Base-by-base conservation (phyloP, 2,888 invertebrate species). In the Tachina lurida region DNA sequence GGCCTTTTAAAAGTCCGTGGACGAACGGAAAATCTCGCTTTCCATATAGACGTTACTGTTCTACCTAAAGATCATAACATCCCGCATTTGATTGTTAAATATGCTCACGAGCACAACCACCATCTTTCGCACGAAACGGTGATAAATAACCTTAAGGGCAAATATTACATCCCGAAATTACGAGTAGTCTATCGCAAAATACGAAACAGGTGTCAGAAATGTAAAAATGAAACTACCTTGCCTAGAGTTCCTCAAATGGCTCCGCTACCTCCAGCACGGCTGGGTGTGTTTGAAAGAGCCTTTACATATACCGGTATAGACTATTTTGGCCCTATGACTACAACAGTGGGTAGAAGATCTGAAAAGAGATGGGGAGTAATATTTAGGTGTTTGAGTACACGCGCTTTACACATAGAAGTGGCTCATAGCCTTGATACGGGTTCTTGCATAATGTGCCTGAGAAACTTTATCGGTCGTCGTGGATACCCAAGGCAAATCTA, bases 31-130 rank as follows among this genome's bases (percentile, higher is more conserved):
- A 39, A 68, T 39, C 63, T 87, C 7, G 62, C 63, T 52, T 79
- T 62, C 43, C 47, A 63, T 22, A 22, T 49, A 10, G 68, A 80
- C 45, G 41, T 56, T 2, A 87, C 52, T 39, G 71, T 84, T 31
- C 45, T 84, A 15, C 87, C 87, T 8, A 70, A 68, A 4, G 73
- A 58, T 13, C 79, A 78, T 15, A 49, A 83, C 45, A 52, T 84
- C 15, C 84, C 76, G 12, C 67, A 82, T 81, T 84, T 91, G 83
- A 56, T 87, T 12, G 85, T 82, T 2, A 81, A 65, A 52, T 68
- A 12, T 41, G 63, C 22, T 5, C 87, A 87, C 31, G 84, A 87
- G 15, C 54, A 41, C 3, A 47, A 62, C 13, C 87, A 84, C 54
- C 87, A 87, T 49, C 13, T 74, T 7, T 77, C 83, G 0, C 87